phyloP scores from a whole-genome alignment of 2,113 vertebrate species.

The Chitala chitala region DNA sequence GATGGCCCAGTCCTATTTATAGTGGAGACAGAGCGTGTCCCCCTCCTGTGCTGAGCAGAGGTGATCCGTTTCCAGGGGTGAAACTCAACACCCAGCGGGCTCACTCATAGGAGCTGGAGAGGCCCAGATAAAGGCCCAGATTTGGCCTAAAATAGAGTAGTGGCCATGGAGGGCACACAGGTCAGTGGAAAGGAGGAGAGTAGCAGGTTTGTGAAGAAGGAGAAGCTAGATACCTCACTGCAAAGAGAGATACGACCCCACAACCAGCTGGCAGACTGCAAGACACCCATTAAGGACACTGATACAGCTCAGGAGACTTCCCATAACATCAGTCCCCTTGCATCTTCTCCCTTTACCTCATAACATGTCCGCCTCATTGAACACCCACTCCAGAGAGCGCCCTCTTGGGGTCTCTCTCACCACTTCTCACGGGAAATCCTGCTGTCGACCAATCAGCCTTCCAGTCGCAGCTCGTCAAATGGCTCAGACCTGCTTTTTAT shows the following conservation, averaged over 20 bases:
- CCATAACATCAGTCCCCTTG: too few species aligned
- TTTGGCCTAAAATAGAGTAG: constrained; percentile 8
- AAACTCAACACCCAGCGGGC: constrained; percentile 19
- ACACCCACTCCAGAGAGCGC: not conserved
- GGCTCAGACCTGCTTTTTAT: not conserved
- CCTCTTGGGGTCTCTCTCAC: too few species aligned
- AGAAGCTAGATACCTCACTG: too few species aligned
- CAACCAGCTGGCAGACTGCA: too few species aligned
- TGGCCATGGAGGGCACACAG: constrained; percentile 7
- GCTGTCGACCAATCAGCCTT: not conserved
- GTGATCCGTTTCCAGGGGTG: constrained; percentile 25
- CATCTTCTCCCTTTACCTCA: not conserved
- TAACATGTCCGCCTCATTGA: not conserved
- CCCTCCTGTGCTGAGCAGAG: constrained; percentile 20
- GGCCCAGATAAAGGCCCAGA: constrained; percentile 4
- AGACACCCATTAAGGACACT: too few species aligned
- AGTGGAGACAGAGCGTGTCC: constrained; percentile 10
- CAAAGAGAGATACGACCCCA: too few species aligned
- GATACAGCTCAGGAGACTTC: too few species aligned
- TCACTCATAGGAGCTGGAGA: not conserved
- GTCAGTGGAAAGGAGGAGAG: too few species aligned
- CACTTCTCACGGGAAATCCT: not conserved
- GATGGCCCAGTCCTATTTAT: constrained; percentile 31
- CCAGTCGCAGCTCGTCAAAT: not conserved
- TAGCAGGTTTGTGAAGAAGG: not conserved